phyloP scores from a whole-genome alignment of 2,797 vertebrate species.

The Hoplostethus mediterraneus region DNA sequence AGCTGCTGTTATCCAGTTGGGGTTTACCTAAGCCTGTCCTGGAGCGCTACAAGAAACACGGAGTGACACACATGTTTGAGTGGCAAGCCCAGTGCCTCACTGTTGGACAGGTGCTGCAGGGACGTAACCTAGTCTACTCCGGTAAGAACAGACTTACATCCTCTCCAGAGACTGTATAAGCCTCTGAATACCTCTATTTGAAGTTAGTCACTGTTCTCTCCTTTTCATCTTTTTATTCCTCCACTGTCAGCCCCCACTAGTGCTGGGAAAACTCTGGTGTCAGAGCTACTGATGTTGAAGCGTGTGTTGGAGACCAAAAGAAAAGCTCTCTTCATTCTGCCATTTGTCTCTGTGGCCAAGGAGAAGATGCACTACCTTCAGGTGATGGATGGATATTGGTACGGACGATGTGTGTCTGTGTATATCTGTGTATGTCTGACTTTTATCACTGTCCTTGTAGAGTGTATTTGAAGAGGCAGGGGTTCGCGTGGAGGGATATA shows the following conservation, averaged over 20 bases:
- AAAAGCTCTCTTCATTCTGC: slow-evolving; percentile 96
- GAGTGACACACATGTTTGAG: slow-evolving; percentile 94
- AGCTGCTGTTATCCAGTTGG: slow-evolving; percentile 93
- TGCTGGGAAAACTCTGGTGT: slow-evolving; percentile 97
- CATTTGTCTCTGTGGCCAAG: slow-evolving; percentile 97
- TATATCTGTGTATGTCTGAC: slow-evolving; percentile 11
- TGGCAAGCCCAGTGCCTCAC: slow-evolving; percentile 98
- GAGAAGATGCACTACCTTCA: slow-evolving; percentile 97
- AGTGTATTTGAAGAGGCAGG: slow-evolving; percentile 94
- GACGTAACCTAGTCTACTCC: slow-evolving; percentile 95
- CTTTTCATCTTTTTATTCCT: background rate
- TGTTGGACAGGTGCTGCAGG: slow-evolving; percentile 91
- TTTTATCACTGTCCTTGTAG: slow-evolving; percentile 72
- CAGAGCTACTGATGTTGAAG: slow-evolving; percentile 95
- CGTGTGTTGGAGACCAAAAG: slow-evolving; percentile 92
- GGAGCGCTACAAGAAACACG: slow-evolving; percentile 90
- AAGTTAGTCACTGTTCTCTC: background rate
- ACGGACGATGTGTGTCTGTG: background rate
- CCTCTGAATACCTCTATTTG: background rate
- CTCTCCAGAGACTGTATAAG: background rate
- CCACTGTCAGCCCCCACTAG: slow-evolving; percentile 92
- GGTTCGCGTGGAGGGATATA: slow-evolving; percentile 93
- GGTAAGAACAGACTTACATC: slow-evolving; percentile 79
- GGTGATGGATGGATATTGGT: slow-evolving; percentile 73
- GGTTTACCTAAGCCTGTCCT: slow-evolving; percentile 91